Conservation (phyloP, 1,140 invertebrate genomes). For the Sarcophaga peregrina region DNA sequence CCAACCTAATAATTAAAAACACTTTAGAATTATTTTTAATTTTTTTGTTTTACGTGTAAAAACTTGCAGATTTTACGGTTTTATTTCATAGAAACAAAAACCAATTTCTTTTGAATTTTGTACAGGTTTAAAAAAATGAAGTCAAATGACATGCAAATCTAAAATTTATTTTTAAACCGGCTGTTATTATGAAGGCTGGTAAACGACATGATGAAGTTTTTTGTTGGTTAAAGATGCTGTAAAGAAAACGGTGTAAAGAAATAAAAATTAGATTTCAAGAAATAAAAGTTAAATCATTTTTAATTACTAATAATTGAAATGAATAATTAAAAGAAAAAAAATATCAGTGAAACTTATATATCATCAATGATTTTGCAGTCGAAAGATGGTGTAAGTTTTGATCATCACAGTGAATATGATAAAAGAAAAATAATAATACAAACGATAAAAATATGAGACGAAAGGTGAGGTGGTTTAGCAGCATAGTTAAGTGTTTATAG, state of each 20-base stretch:
- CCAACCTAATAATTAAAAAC: neutral
- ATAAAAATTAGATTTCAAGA: too few relatives aligned
- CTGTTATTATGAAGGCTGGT: slow-evolving; percentile 42
- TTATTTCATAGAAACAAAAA: slow-evolving; percentile 48
- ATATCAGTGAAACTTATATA: slow-evolving; percentile 51
- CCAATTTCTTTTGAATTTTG: slow-evolving; percentile 33
- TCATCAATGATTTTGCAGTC: slow-evolving; percentile 59
- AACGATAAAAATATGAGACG: neutral
- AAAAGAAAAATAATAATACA: too few relatives aligned
- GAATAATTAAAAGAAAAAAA: slow-evolving; percentile 28
- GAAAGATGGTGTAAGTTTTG: slow-evolving; percentile 65
- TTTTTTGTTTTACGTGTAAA: slow-evolving; percentile 45
- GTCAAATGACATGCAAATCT: slow-evolving; percentile 24
- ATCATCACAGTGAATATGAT: slow-evolving; percentile 56
- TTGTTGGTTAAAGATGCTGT: slow-evolving; percentile 27
- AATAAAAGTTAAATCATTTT: neutral
- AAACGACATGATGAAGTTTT: neutral
- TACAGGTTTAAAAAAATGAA: slow-evolving; percentile 41
- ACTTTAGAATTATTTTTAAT: neutral
- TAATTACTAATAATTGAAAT: neutral
- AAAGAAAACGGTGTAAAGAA: neutral
- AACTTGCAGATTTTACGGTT: slow-evolving; percentile 43
- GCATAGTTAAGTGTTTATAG: too few relatives aligned
- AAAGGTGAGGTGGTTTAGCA: too few relatives aligned
- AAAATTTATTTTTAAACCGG: slow-evolving; percentile 36